Evolutionary conservation across 2,113 vertebrate genomes (phyloP), one percentile per base, ranked within the genome.

Genomic region (Nerophis lumbriciformis): DNA sequence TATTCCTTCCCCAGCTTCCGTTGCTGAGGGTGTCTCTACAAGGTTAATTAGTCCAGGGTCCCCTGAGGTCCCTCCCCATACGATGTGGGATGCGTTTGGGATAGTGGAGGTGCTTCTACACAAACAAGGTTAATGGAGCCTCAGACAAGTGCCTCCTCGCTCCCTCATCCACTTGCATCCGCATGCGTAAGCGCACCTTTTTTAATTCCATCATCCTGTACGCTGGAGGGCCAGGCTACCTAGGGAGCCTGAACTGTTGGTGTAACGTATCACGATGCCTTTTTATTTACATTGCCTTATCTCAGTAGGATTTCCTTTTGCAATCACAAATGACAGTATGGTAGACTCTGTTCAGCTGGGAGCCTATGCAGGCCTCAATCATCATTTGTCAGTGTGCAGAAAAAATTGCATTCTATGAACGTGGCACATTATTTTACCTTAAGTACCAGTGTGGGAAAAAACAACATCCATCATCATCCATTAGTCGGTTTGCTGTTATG

Each of bases 21-120:
- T 77, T 82, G 84, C 87, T 81, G 79, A 81, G 81, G 81, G 74
- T 88, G 83, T 80, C 85, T 90, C 82, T 77, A 80, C 89, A 91
- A 91, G 88, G 88, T 91, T 92, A 92, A 92, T 92, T 92, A 90
- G 89, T 86, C 71, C 73, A 82, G 71, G 68, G 76, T 87, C 87
- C 84, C 87, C 65, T 50, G 85, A 85, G 88, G 78, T 85, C 73
- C 75, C 56, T 75, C 75, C 56, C 64, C 75, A 81, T 58, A 58
- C 68, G 73, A 87, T 87, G 85, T 82, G 77, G 77, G 55, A 57
- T 57, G 19, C 13, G 88, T 79, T 88, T 80, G 84, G 87, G 85
- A 85, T 87, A 86, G 76, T 82, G 77, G 83, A 88, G 85, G 78
- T 85, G 75, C 84, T 76, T 84, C 76, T 75, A 81, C 75, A 80